Base-by-base conservation (phyloP, 2,797 vertebrate species). In the Neostethus bicornis region DNA sequence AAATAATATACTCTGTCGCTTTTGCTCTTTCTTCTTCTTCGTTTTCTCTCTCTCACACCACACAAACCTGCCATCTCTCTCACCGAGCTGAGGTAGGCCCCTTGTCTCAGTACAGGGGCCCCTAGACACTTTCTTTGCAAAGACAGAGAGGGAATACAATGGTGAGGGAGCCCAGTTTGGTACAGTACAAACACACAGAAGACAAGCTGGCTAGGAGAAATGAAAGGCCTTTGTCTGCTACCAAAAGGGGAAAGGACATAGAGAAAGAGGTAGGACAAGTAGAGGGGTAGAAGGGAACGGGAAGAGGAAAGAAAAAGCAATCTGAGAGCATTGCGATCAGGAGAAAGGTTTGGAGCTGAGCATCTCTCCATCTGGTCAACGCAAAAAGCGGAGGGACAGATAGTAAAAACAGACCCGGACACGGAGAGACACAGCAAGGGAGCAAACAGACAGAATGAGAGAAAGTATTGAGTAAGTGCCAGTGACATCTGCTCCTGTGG, bases 1-100 rank as follows among this genome's bases (percentile, higher is more conserved):
- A 96, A 97, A 96, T 96, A 95, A 96, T 96, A 93, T 91, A 94
- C 92, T 91, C 85, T 90, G 89, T 78, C 70, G 58, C 75, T 77
- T 78, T 80, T 80, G 61, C 80, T 77, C 77, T 76, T 77, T 81
- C 76, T 76, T 81, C 76, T 44, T 60, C 32, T 54, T 69, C 38
- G 45, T 61, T 79, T 66, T 53, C 77, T 87, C 77, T 26, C 70
- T 71, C 77, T 26, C 70, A 71, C 73, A 29, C 57, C 56, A 29
- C 61, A 37, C 43, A 21, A n/a, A 59, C 49, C 85, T 37, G 32
- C 58, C 63, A 45, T 51, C 53, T 72, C 70, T 74, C 67, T 72
- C 73, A 58, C 56, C 17, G 13, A 39, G 55, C 63, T 26, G 57
- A 79, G 63, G 70, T 70, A 65, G 64, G 73, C 77, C 79, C 80